Conservation (phyloP, 2,113 vertebrate genomes). For the Progne subis region DNA sequence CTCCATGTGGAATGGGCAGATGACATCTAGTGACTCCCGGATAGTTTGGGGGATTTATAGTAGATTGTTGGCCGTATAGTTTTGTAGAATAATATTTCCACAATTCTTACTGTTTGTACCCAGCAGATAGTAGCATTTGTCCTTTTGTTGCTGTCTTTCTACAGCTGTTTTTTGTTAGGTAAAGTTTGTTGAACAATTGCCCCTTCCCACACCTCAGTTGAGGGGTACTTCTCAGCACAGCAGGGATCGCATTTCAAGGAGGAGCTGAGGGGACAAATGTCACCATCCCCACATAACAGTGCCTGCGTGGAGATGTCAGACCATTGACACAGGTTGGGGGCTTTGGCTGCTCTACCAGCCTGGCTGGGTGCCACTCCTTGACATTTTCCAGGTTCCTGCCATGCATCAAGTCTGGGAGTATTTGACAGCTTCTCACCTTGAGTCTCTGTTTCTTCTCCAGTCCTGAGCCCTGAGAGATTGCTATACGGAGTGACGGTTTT, state of each 20-base stretch:
- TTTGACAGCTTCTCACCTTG: background rate
- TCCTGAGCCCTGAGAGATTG: background rate
- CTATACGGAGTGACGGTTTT: background rate
- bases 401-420: background rate
- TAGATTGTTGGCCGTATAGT: background rate
- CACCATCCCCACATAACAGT: background rate
- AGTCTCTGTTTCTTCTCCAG: background rate
- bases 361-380: background rate
- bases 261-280: background rate
- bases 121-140: background rate
- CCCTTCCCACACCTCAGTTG: background rate
- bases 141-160: background rate
- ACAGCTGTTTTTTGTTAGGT: background rate
- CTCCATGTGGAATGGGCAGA: rapidly evolving
- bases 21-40: background rate
- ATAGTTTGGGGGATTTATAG: background rate
- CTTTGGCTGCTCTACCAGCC: background rate
- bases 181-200: background rate
- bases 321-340: background rate
- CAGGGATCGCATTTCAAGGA: rapidly evolving
- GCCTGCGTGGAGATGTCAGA: background rate
- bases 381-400: background rate
- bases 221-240: background rate
- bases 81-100: background rate
- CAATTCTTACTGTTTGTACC: background rate